Evolutionary conservation across 2,888 invertebrate species (phyloP).

Genomic region (Erannis defoliaria): DNA sequence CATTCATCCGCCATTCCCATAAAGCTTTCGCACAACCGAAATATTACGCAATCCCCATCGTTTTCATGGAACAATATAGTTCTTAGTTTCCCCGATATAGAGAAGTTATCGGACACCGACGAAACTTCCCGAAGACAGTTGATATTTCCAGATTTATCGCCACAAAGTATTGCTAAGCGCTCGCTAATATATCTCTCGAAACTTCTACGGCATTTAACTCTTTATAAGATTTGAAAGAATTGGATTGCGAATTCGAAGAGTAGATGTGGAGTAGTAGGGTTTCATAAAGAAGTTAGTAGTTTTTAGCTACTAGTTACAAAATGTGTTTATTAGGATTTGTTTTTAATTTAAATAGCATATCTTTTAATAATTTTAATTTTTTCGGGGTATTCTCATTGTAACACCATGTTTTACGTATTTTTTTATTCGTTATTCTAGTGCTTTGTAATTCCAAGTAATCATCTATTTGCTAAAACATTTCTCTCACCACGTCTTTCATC

Average conservation of each 20-base stretch:
- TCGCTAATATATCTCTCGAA: conserved; percentile 49
- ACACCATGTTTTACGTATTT: too few relatives aligned
- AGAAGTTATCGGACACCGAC: conserved; percentile 44
- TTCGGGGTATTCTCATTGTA: too few relatives aligned
- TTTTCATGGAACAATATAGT: conserved; percentile 50
- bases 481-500: conserved; percentile 39
- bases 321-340: neutral
- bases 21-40: conserved; percentile 37
- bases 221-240: conserved; percentile 38
- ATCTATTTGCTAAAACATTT: neutral
- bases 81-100: conserved; percentile 46
- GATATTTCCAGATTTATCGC: conserved; percentile 51
- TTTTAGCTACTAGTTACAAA: conserved; percentile 14
- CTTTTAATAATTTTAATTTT: too few relatives aligned
- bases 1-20: conserved; percentile 30
- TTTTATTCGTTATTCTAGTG: neutral
- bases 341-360: neutral
- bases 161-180: conserved; percentile 49
- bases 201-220: conserved; percentile 43
- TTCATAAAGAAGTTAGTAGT: conserved; percentile 1
- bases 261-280: too few relatives aligned
- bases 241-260: conserved; percentile 40
- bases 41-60: conserved; percentile 43
- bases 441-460: neutral
- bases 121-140: conserved; percentile 48